phyloP scores from a whole-genome alignment of 1,140 invertebrate genomes.

The Papilio xuthus region DNA sequence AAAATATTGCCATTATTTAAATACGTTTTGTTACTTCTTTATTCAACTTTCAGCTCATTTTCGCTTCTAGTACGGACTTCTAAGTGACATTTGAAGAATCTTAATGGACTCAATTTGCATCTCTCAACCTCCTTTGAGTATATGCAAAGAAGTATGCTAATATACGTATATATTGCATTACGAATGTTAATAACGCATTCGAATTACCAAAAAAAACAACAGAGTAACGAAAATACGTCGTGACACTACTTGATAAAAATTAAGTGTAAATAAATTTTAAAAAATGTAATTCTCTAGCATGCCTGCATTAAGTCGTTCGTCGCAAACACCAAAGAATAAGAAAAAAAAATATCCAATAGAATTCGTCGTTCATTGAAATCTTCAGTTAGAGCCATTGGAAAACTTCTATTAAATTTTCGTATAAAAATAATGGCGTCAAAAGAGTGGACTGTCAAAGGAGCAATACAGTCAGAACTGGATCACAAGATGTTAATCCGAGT shows the following conservation, averaged over 20 bases:
- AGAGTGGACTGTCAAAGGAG: constrained; percentile 25
- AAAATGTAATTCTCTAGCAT: constrained; percentile 3
- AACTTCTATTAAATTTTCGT: constrained; percentile 31
- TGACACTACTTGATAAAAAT: constrained; percentile 7
- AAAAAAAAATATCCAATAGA: constrained; percentile 22
- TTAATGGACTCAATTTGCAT: constrained; percentile 40
- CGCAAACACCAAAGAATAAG: constrained; percentile 21
- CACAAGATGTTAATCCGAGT: constrained; percentile 27
- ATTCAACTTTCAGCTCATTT: constrained; percentile 39
- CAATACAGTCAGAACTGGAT: constrained; percentile 32
- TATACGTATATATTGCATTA: constrained; percentile 36
- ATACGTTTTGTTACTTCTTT: constrained; percentile 37
- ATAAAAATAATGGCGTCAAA: constrained; percentile 32
- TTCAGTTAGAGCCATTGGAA: constrained; percentile 28
- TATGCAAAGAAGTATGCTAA: constrained; percentile 36
- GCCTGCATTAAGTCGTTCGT: constrained; percentile 18
- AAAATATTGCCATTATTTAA: constrained; percentile 36
- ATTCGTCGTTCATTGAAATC: constrained; percentile 31
- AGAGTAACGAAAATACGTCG: constrained; percentile 7
- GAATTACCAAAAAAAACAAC: neutral
- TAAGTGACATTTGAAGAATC: constrained; percentile 40
- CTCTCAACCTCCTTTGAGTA: constrained; percentile 37
- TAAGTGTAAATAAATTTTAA: constrained; percentile 29
- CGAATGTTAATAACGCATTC: constrained; percentile 31
- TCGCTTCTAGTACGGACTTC: constrained; percentile 37